These are phyloP conservation scores for Narcine bancroftii DNA, from an alignment of 2,113 vertebrate species.

Conservation along the genomic window DNA sequence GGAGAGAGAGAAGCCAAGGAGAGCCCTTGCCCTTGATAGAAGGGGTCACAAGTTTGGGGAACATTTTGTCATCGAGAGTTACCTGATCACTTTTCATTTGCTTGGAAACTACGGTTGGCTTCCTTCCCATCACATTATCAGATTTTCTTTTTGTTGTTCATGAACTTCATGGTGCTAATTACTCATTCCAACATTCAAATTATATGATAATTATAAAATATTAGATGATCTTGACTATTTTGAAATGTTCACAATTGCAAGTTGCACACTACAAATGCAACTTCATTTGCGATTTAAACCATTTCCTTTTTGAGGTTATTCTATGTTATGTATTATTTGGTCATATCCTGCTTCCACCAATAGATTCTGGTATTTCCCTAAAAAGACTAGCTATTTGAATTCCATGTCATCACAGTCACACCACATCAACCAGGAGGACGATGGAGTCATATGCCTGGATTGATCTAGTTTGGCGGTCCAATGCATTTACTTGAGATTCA, in stretches of 20 bases:
- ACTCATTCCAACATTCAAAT: neutral
- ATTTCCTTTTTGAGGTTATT: neutral
- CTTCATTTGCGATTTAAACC: neutral
- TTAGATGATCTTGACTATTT: no score
- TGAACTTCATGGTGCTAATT: neutral
- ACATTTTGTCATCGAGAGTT: no score
- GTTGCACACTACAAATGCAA: neutral
- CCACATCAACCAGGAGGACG: no score
- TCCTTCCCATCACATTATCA: neutral
- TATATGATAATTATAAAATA: neutral
- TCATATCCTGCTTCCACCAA: neutral
- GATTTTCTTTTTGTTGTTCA: neutral
- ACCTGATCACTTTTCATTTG: neutral
- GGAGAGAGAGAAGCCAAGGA: no score
- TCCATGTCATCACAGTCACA: no score
- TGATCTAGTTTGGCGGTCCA: neutral
- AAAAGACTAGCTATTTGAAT: neutral
- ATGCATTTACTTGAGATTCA: neutral
- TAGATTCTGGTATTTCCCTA: neutral
- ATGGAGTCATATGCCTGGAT: no score
- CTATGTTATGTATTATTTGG: neutral
- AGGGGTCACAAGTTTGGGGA: no score
- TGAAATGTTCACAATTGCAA: neutral
- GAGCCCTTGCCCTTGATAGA: no score
- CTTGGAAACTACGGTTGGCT: neutral